These are phyloP conservation scores for Ectropis grisescens DNA, from an alignment of 1,140 invertebrate genomes.

Conservation along the genomic window DNA sequence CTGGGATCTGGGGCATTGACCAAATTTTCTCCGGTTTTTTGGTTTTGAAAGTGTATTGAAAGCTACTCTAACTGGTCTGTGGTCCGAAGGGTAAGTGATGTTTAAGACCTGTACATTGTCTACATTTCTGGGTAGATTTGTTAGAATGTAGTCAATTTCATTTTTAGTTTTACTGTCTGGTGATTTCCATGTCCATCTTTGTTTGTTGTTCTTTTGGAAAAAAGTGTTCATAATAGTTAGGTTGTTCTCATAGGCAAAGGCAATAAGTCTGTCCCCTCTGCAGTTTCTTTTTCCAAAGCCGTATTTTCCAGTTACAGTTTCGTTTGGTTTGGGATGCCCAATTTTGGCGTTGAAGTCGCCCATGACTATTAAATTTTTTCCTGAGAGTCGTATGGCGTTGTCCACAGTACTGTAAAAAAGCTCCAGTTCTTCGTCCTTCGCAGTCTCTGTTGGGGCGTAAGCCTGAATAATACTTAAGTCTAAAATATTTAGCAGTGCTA, in stretches of 20 bases:
- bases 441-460: conserved; percentile 13
- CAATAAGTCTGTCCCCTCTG: conserved; percentile 11
- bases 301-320: conserved; percentile 3
- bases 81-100: conserved; percentile 4
- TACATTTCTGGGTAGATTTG: conserved; percentile 5
- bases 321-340: conserved; percentile 7
- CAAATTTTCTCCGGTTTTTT: conserved; percentile 1
- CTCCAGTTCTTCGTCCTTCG: conserved; percentile 12
- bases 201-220: conserved; percentile 14
- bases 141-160: conserved; percentile 15
- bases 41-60: too few relatives aligned
- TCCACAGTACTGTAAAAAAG: conserved; percentile 14
- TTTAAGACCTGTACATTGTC: conserved; percentile 12
- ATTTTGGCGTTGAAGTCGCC: too few relatives aligned
- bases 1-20: conserved; percentile 4
- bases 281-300: conserved; percentile 13
- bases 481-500: conserved; percentile 11
- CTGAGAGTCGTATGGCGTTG: conserved; percentile 11
- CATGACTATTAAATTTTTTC: conserved; percentile 13
- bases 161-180: conserved; percentile 11
- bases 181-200: conserved; percentile 16
- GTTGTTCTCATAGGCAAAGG: conserved; percentile 16
- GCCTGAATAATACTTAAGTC: conserved; percentile 15
- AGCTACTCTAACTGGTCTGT: too few relatives aligned
- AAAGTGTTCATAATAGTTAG: conserved; percentile 13